Evolutionary conservation across 2,888 invertebrate species (phyloP), one percentile per base, ranked within the genome.

Genomic region (Scaptomyza reducta): DNA sequence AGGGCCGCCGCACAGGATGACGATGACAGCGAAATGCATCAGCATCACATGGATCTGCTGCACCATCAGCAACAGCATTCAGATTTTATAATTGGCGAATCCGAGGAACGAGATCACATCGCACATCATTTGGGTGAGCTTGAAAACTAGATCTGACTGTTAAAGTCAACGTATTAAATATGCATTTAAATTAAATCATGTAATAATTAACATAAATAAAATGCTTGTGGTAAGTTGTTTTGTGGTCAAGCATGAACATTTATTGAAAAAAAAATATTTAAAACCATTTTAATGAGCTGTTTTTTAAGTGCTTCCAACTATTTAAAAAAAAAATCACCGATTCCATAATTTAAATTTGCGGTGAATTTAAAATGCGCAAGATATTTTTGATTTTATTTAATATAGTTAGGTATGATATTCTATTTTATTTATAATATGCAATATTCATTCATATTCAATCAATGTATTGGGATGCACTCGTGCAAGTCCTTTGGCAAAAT

Each of bases 41-140:
- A 86, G 61, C 86, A 86, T 57, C 86, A 86, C 18, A 69, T 83
- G 84, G 82, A 82, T 42, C 51, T 77, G 42, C 31, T 81, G 73
- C 76, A 87, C 42, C 81, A 84, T 66, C 77, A 79, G 67, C 77
- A 87, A 35, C 87, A 88, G 72, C 89, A 85, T 11, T 66, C 77
- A n/a, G 88, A 88, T 45, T 83, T 83, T 18, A 82, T 86, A 1
- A 87, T 86, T 18, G 89, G 87, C 14, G 90, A 90, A 38, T 84
- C 90, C 5, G 90, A 90, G 68, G 90, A 90, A 55, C 89, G 77
- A 27, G 90, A 90, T 81, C 90, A 90, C 31, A 90, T 90, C 38
- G 90, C 90, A 5, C 90, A 90, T 75, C 90, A 90, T 74, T 81
- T 90, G 75, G 90, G 90, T 90, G 29, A 89, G 90, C 82, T 13